Evolutionary conservation across 2,113 vertebrate genomes (phyloP).

Genomic region (Aegotheles bennettii): DNA sequence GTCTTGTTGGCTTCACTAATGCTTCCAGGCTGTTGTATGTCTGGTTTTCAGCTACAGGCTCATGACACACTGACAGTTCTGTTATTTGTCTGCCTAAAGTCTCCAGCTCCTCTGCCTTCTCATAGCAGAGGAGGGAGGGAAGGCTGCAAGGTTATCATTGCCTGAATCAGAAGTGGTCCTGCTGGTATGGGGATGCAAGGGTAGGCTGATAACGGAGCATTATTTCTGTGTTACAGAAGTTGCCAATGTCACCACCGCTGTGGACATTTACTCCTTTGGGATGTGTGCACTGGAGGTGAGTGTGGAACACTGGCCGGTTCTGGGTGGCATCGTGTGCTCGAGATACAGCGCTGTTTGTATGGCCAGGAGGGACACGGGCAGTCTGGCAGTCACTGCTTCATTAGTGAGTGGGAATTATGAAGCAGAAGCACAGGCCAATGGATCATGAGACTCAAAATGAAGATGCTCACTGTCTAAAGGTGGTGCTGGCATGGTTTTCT

Average conservation of each 20-base stretch:
- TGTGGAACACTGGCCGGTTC: not conserved
- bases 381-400: not conserved
- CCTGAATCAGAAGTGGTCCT: not conserved
- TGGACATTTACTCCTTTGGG: constrained; percentile 98
- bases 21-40: not conserved
- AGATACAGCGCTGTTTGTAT: not conserved
- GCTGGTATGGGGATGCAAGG: not conserved
- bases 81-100: not conserved
- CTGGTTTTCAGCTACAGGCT: not conserved
- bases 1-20: not conserved
- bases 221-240: constrained; percentile 75
- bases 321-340: not conserved
- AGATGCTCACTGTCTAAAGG: not conserved
- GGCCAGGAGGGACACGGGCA: not conserved
- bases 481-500: not conserved
- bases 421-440: not conserved
- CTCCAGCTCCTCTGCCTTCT: not conserved
- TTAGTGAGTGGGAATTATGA: not conserved
- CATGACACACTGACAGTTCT: not conserved
- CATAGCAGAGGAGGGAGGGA: not conserved
- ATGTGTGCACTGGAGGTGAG: constrained; percentile 99
- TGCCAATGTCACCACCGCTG: constrained; percentile 93
- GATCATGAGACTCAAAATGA: not conserved
- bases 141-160: not conserved
- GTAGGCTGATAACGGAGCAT: not conserved